Percentiles rank a stretch among this genome's conserved stretches.
These are phyloP conservation scores for Thunnus thynnus DNA, from an alignment of 2,113 vertebrate genomes.

Conservation along the genomic window DNA sequence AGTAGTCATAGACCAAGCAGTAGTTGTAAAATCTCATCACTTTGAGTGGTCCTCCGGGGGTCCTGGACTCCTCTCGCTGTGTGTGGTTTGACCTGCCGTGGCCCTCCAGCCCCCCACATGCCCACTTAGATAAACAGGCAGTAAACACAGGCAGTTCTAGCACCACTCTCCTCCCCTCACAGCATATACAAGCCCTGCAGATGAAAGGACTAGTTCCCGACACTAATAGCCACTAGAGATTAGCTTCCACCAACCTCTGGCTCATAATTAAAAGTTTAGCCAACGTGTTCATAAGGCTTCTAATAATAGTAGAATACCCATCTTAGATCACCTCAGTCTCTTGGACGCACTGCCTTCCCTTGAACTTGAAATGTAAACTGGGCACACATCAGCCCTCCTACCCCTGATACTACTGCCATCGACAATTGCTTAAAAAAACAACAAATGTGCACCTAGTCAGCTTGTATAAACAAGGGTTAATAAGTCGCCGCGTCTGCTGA, in stretches of 20 bases:
- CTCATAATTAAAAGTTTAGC: constrained; percentile 75
- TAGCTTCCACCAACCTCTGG: constrained; percentile 62
- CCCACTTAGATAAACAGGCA: constrained; percentile 85
- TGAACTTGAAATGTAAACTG: constrained; percentile 18
- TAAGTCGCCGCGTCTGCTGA: not conserved
- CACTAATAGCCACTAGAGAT: constrained; percentile 78
- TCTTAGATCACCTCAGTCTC: constrained; percentile 11
- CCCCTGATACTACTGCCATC: not conserved
- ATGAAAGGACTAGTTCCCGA: constrained; percentile 78
- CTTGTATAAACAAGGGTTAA: constrained; percentile 10
- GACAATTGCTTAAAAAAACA: not conserved
- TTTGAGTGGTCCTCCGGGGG: constrained; percentile 80
- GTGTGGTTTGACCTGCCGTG: constrained; percentile 83
- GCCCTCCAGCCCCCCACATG: constrained; percentile 74
- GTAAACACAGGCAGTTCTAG: constrained; percentile 78
- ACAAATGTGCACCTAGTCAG: not conserved
- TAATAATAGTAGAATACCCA: constrained; percentile 38
- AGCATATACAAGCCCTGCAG: constrained; percentile 79
- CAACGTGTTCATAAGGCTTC: constrained; percentile 56
- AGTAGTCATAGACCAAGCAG: constrained; percentile 74
- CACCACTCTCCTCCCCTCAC: constrained; percentile 71
- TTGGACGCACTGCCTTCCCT: not conserved
- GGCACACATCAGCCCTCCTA: not conserved
- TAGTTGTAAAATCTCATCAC: constrained; percentile 82
- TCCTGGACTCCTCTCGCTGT: constrained; percentile 79